Evolutionary conservation across 1,140 invertebrate species (phyloP).

Genomic region (Drosophila cardini): DNA sequence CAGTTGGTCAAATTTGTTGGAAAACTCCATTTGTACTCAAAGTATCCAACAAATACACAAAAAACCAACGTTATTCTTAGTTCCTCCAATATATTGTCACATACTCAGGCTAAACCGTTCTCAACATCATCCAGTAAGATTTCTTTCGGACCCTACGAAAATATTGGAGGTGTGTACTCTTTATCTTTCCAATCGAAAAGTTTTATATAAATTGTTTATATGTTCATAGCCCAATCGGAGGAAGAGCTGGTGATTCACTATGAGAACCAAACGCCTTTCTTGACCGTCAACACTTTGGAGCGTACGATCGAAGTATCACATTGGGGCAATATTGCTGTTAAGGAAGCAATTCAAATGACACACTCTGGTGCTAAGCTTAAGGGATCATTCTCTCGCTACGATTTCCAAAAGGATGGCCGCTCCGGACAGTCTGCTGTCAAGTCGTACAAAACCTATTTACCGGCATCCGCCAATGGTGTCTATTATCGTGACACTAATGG

Average conservation of each 20-base stretch:
- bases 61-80: slow-evolving; percentile 92
- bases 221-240: slow-evolving; percentile 83
- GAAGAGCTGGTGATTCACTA: slow-evolving; percentile 94
- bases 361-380: slow-evolving; percentile 97
- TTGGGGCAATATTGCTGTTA: slow-evolving; percentile 99
- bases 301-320: slow-evolving; percentile 98
- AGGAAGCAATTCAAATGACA: slow-evolving; percentile 95
- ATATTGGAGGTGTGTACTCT: slow-evolving; percentile 85
- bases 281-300: slow-evolving; percentile 94
- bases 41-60: slow-evolving; percentile 92
- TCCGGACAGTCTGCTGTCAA: slow-evolving; percentile 94
- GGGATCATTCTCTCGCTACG: slow-evolving; percentile 97
- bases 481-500: slow-evolving; percentile 99
- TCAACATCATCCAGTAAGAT: slow-evolving; percentile 91
- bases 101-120: slow-evolving; percentile 94
- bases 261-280: slow-evolving; percentile 98
- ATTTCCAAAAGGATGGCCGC: slow-evolving; percentile 96
- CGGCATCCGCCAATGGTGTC: slow-evolving; percentile 93
- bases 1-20: slow-evolving; percentile 95
- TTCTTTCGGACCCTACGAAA: slow-evolving; percentile 94
- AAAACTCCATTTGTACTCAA: slow-evolving; percentile 93
- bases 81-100: slow-evolving; percentile 93
- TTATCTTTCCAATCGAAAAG: background rate
- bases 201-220: background rate
- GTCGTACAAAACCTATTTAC: slow-evolving; percentile 96